phyloP scores from a whole-genome alignment of 1,140 invertebrate species.

The Ostrea denselamellosa region DNA sequence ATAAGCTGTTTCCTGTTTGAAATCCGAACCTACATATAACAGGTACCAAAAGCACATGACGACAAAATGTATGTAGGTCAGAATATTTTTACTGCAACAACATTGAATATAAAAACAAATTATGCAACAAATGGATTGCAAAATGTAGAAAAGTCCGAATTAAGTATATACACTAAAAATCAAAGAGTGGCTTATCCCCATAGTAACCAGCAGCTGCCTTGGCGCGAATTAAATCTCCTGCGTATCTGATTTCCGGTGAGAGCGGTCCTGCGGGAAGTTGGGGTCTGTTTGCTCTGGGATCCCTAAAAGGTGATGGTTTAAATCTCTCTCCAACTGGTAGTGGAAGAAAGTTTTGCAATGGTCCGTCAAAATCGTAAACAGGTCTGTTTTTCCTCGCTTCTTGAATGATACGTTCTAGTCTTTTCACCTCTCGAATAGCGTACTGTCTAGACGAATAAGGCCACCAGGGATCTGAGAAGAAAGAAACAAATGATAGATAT shows the following conservation, averaged over 20 bases:
- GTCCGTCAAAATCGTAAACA: constrained; percentile 5
- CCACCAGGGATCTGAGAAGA: not conserved
- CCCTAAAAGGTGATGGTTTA: constrained; percentile 20
- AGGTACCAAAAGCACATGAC: not conserved
- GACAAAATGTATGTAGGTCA: not conserved
- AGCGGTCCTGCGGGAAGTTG: constrained; percentile 14
- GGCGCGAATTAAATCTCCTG: constrained; percentile 5
- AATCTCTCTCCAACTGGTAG: not conserved
- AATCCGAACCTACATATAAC: too few species aligned
- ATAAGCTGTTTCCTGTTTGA: too few species aligned
- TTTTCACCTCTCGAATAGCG: not conserved
- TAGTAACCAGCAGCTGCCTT: constrained; percentile 29
- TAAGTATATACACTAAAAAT: not conserved
- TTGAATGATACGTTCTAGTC: constrained; percentile 1
- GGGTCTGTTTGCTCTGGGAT: not conserved
- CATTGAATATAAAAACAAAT: constrained; percentile 15
- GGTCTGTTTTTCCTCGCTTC: constrained; percentile 23
- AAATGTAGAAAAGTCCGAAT: not conserved
- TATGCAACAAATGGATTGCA: constrained; percentile 29
- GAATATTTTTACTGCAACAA: not conserved
- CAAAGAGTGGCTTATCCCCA: constrained; percentile 6
- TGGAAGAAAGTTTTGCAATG: constrained; percentile 2
- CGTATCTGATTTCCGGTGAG: not conserved
- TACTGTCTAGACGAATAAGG: not conserved
- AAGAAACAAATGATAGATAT: not conserved